Evolutionary conservation across 2,797 vertebrate genomes (phyloP).

Genomic region (Anniella stebbinsi): DNA sequence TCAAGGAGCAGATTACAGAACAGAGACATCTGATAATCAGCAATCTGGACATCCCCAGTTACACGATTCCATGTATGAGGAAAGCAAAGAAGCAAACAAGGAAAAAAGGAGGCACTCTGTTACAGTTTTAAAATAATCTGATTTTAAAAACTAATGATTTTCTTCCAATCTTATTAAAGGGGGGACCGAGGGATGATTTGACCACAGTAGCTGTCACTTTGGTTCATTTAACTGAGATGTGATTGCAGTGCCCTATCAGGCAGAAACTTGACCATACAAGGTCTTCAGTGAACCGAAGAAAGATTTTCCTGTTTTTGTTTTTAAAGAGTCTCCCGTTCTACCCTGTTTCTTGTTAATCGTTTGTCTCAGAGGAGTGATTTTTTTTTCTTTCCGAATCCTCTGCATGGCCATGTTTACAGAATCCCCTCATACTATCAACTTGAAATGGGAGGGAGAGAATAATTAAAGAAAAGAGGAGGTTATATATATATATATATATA

Average conservation of each 20-base stretch:
- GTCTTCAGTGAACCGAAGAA: background rate
- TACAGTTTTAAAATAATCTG: background rate
- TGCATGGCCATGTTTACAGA: conserved; percentile 4
- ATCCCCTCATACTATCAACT: background rate
- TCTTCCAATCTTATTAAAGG: conserved; percentile 53
- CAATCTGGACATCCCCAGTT: too few relatives aligned
- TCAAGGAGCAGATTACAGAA: too few relatives aligned
- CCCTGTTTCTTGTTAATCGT: background rate
- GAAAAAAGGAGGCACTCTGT: background rate
- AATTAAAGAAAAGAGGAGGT: accelerated
- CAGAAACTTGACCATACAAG: conserved; percentile 19
- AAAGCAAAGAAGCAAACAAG: too few relatives aligned
- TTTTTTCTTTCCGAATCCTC: conserved; percentile 7
- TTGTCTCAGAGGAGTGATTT: background rate
- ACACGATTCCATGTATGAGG: too few relatives aligned
- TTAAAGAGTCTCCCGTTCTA: background rate
- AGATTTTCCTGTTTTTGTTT: background rate
- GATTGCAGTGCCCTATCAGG: background rate
- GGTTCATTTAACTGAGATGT: conserved; percentile 30
- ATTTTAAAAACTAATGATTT: conserved; percentile 19
- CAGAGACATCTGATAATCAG: too few relatives aligned
- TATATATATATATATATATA: too few relatives aligned
- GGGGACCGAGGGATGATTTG: conserved; percentile 20
- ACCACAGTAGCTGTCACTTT: conserved; percentile 7
- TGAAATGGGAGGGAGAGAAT: background rate